A percentile compares a stretch with the other conserved stretches of the same genome.
These are phyloP conservation scores for Apis dorsata DNA, from an alignment of 1,140 invertebrate species.

Conservation along the genomic window DNA sequence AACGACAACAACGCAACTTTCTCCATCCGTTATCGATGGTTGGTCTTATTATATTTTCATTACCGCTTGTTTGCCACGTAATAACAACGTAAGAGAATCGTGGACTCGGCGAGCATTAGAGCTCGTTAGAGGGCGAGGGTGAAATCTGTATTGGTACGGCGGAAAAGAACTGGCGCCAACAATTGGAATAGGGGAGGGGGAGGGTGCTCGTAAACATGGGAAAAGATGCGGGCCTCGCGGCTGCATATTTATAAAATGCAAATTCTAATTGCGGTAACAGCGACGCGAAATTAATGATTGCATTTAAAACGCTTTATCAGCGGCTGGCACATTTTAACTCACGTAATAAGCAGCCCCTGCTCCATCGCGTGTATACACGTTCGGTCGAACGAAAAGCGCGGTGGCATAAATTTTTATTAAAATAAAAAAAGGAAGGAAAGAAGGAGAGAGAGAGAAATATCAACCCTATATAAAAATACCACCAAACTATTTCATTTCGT, in stretches of 20 bases:
- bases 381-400: conserved; percentile 31
- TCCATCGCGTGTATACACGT: conserved; percentile 5
- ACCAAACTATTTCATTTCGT: background rate
- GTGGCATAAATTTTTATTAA: conserved; percentile 28
- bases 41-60: background rate
- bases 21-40: background rate
- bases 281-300: conserved; percentile 68
- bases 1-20: background rate
- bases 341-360: conserved; percentile 48
- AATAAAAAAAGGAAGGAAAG: conserved; percentile 30
- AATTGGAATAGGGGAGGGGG: conserved; percentile 20
- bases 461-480: background rate
- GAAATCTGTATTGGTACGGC: conserved; percentile 1
- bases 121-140: background rate
- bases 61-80: background rate
- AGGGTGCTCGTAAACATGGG: conserved; percentile 19
- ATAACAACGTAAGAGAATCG: background rate
- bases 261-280: conserved; percentile 70
- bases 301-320: conserved; percentile 69
- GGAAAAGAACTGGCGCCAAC: conserved; percentile 12
- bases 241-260: conserved; percentile 72
- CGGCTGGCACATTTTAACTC: conserved; percentile 56
- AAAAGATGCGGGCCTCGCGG: conserved; percentile 25
- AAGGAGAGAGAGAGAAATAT: background rate
- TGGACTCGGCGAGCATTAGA: background rate